Conservation (phyloP, 2,888 invertebrate genomes). For the Gymnosoma rotundatum region DNA sequence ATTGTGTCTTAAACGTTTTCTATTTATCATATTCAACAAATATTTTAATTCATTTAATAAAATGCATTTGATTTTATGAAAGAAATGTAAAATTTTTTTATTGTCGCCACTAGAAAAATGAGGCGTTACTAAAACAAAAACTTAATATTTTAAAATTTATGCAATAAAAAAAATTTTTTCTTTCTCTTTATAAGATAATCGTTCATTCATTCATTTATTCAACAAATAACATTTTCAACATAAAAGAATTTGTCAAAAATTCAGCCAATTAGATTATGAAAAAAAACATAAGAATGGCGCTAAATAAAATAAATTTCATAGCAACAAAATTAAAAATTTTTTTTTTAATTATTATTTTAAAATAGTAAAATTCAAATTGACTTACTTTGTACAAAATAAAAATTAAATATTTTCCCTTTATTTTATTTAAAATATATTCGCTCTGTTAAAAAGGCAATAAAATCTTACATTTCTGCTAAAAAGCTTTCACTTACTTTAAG, state of each 20-base stretch:
- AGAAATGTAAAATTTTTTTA: conserved; percentile 26
- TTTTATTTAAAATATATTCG: no score
- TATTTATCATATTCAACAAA: conserved; percentile 38
- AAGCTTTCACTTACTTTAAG: no score
- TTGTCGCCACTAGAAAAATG: conserved; percentile 64
- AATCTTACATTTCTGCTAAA: no score
- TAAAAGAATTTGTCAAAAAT: conserved; percentile 61
- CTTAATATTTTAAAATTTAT: conserved; percentile 7
- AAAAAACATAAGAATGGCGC: conserved; percentile 54
- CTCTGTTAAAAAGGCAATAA: no score
- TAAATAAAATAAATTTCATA: conserved; percentile 30
- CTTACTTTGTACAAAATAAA: neutral
- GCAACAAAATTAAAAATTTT: neutral
- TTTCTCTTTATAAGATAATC: neutral
- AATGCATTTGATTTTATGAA: conserved; percentile 43
- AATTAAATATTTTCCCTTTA: no score
- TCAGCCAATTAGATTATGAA: conserved; percentile 50
- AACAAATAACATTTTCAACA: conserved; percentile 23
- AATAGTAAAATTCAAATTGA: neutral
- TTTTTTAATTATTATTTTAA: no score
- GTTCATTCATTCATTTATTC: neutral
- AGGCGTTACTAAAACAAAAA: conserved; percentile 63
- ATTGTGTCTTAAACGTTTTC: conserved; percentile 14
- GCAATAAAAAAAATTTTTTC: neutral
- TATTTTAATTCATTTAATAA: conserved; percentile 63